A percentile compares a stretch with the other conserved stretches of the same genome.
Conservation (phyloP, 2,797 vertebrate species). For the Tokudaia tokunoshimensis region DNA sequence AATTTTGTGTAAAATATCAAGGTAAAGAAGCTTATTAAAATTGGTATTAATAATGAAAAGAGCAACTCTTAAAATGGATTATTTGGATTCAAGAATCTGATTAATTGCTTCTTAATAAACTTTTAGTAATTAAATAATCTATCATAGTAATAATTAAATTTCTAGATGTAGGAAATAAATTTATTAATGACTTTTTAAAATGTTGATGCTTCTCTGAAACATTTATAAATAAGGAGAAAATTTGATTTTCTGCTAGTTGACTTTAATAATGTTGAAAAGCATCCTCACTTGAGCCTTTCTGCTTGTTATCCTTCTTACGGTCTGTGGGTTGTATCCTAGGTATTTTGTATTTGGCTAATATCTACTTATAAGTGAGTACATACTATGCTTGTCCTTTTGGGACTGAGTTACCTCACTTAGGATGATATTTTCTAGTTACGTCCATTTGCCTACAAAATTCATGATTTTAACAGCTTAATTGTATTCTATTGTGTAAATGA, state of each 20-base stretch:
- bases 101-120: slow-evolving; percentile 5
- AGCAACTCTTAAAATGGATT: slow-evolving; percentile 55
- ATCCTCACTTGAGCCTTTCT: not conserved
- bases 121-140: slow-evolving; percentile 36
- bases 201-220: not conserved
- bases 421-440: not conserved
- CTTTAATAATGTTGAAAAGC: not conserved
- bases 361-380: not conserved
- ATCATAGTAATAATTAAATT: slow-evolving; percentile 7
- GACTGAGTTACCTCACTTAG: not conserved
- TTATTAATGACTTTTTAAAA: not conserved
- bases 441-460: not conserved
- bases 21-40: slow-evolving; percentile 79
- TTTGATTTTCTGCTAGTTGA: not conserved
- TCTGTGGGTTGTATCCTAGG: not conserved
- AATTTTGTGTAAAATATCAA: slow-evolving; percentile 73
- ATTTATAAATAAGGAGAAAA: slow-evolving; percentile 40
- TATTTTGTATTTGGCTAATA: not conserved
- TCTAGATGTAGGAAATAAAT: not conserved
- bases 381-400: not conserved
- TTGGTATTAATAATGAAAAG: slow-evolving; percentile 76
- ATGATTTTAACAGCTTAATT: not conserved
- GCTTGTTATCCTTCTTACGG: not conserved
- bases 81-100: slow-evolving; percentile 39
- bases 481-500: not conserved